Evolutionary conservation across 2,888 invertebrate species (phyloP), one percentile per base, ranked within the genome.

Genomic region (Caenorhabditis panamensis): DNA sequence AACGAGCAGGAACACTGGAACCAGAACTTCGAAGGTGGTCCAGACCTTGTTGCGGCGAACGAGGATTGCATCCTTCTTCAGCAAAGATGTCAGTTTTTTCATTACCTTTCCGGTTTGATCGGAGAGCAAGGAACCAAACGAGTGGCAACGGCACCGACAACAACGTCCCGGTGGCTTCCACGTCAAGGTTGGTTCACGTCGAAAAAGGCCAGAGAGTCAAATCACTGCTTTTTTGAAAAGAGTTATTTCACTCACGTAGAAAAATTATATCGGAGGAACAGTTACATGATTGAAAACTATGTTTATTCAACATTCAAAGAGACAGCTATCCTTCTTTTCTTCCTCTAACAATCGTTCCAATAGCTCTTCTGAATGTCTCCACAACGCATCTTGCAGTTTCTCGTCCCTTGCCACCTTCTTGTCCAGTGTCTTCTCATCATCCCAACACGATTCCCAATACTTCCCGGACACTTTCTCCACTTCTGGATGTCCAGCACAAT

Each of bases 381-480:
- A 89, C 13, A 89, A 56, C 1, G 84, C 87, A 24, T 89, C 88
- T 75, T 85, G 82, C 16, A 84, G 92, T 58, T 56, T 54, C 28
- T 93, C 92, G 90, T 95, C 94, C 76, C 93, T 92, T 0, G 95
- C 94, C 28, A 89, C 49, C 16, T 77, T 69, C 80, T 77, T 79
- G n/a, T 84, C 62, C 58, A 88, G 67, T n/a, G 64, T 49, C 28
- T 79, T 85, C 75, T 89, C 88, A 59, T 88, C 88, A 64, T 88
- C 88, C 92, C 94, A 96, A 90, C 97, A 97, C 92, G 96, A 96
- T 92, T 97, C 97, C 91, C 96, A 96, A 92, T 97, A 98, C 58
- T 95, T 92, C 2, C 96, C 97, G 2, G 84, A 83, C 8, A 85
- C 78, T 79, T 88, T 54, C 44, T 94, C 94, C 66, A 97, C 92